A percentile compares a stretch with the other conserved stretches of the same genome.
These are phyloP conservation scores for Sinocyclocheilus anshuiensis DNA, from an alignment of 2,113 vertebrate genomes.

Conservation along the genomic window DNA sequence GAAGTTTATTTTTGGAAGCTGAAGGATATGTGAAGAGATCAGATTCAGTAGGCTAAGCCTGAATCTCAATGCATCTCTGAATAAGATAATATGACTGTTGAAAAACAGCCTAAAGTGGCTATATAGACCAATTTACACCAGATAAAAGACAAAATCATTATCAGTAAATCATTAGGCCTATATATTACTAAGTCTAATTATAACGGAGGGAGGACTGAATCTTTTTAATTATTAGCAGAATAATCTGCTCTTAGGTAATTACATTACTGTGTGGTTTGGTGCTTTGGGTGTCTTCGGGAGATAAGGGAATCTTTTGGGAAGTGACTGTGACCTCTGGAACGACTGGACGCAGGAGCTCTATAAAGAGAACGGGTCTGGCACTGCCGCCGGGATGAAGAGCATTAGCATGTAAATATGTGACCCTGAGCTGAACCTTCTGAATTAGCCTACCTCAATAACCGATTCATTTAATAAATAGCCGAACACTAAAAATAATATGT, in stretches of 20 bases:
- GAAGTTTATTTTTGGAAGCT: too few species aligned
- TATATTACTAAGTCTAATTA: not conserved
- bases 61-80: too few species aligned
- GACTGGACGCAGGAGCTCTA: conserved; percentile 64
- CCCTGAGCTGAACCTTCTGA: not conserved
- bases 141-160: too few species aligned
- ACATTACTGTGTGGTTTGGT: not conserved
- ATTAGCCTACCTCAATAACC: not conserved
- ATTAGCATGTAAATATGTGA: not conserved
- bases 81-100: too few species aligned
- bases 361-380: not conserved
- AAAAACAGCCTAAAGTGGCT: too few species aligned
- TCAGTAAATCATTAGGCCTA: too few species aligned
- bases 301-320: conserved; percentile 54
- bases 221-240: not conserved
- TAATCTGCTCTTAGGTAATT: not conserved
- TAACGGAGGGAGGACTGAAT: not conserved
- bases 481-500: too few species aligned
- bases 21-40: too few species aligned
- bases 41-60: too few species aligned
- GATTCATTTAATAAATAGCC: not conserved
- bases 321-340: conserved; percentile 72
- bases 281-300: not conserved
- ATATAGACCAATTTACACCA: too few species aligned
- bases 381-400: too few species aligned